Percentiles rank a stretch among this genome's conserved stretches.
These are phyloP conservation scores for Allacma fusca DNA, from an alignment of 2,888 invertebrate genomes.

Conservation along the genomic window DNA sequence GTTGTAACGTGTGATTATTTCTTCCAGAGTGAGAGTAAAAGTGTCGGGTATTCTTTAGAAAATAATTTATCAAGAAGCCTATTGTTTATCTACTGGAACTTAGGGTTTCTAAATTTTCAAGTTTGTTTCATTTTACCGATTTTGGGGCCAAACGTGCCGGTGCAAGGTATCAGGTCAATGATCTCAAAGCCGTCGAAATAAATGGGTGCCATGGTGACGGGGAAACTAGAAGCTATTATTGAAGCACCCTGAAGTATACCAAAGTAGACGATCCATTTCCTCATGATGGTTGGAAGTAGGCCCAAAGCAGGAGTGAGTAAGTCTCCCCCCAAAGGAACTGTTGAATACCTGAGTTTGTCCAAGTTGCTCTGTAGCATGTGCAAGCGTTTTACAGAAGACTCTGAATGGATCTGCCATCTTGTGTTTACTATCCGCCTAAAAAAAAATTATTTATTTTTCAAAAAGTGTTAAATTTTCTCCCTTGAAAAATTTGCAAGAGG, in stretches of 20 bases:
- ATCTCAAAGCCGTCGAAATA: background rate
- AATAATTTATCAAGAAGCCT: no score
- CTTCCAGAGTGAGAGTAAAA: no score
- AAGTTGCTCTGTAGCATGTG: background rate
- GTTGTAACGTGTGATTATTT: no score
- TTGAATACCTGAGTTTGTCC: background rate
- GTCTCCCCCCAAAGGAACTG: background rate
- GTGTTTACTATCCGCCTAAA: background rate
- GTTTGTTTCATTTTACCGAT: background rate
- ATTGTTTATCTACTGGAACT: no score
- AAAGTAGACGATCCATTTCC: background rate
- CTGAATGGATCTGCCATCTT: background rate
- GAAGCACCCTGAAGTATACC: background rate
- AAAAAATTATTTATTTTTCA: background rate
- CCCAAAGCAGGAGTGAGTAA: background rate
- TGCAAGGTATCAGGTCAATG: background rate
- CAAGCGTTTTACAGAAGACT: background rate
- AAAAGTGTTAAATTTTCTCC: no score
- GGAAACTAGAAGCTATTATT: background rate
- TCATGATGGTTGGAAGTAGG: background rate
- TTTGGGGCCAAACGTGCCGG: background rate
- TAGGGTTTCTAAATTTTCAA: no score
- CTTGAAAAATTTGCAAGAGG: no score
- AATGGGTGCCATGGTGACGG: conserved; percentile 11
- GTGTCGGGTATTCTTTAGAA: no score